These are phyloP conservation scores for Siniperca undulata DNA, from an alignment of 2,797 vertebrate genomes.

Conservation along the genomic window DNA sequence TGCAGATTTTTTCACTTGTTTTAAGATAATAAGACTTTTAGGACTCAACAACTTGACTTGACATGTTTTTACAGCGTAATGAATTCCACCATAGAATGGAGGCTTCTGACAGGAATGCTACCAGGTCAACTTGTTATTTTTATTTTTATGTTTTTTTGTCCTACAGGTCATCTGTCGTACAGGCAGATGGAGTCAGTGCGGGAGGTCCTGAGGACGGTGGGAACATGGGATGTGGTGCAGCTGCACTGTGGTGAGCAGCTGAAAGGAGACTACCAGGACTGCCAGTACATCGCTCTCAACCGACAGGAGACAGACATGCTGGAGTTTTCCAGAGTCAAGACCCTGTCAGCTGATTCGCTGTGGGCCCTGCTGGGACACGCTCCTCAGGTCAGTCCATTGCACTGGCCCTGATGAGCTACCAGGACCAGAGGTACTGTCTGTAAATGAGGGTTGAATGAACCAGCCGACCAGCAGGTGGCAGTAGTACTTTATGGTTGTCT, in stretches of 20 bases:
- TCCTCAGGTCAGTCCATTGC: slow-evolving; percentile 81
- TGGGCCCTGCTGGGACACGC: slow-evolving; percentile 84
- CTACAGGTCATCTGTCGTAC: slow-evolving; percentile 86
- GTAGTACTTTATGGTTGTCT: slow-evolving; percentile 52
- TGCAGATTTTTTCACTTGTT: not conserved
- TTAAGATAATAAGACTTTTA: not conserved
- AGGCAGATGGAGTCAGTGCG: slow-evolving; percentile 79
- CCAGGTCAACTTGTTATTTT: not conserved
- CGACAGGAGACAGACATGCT: slow-evolving; percentile 82
- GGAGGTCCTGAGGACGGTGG: slow-evolving; percentile 75
- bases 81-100: not conserved
- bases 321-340: slow-evolving; percentile 78
- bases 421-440: not conserved
- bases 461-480: slow-evolving; percentile 76
- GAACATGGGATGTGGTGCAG: slow-evolving; percentile 85
- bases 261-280: slow-evolving; percentile 84
- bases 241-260: slow-evolving; percentile 80
- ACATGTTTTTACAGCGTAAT: not conserved
- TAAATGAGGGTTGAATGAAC: not conserved
- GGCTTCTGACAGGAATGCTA: not conserved
- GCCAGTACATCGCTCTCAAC: slow-evolving; percentile 83
- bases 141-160: not conserved
- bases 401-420: slow-evolving; percentile 3
- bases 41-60: not conserved
- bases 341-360: slow-evolving; percentile 75